A percentile compares a stretch with the other conserved stretches of the same genome.
These are phyloP conservation scores for Hippoglossus stenolepis DNA, from an alignment of 2,113 vertebrate species.

Conservation along the genomic window DNA sequence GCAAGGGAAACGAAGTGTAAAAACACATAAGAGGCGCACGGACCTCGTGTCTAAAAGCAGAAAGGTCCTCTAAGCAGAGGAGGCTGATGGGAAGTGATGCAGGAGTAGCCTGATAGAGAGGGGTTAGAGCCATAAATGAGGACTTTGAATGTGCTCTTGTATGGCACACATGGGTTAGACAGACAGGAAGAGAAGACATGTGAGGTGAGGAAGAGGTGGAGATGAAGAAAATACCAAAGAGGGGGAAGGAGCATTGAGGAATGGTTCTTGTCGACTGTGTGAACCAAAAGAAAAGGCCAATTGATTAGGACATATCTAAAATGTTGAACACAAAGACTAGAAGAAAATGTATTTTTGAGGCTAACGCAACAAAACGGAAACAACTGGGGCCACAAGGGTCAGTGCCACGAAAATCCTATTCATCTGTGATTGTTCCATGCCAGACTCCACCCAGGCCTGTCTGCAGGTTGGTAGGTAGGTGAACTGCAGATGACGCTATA, in stretches of 20 bases:
- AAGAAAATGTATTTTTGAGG: not conserved
- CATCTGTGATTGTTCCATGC: not conserved
- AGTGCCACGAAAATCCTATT: not conserved
- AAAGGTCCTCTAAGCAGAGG: conserved; percentile 22
- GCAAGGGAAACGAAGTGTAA: conserved; percentile 16
- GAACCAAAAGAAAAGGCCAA: not conserved
- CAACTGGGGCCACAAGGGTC: not conserved
- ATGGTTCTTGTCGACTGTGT: not conserved
- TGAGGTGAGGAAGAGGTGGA: not conserved
- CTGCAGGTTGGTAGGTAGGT: not conserved
- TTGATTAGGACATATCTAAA: not conserved
- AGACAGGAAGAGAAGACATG: not conserved
- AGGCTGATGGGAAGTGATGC: conserved; percentile 51
- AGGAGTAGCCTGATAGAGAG: conserved; percentile 47
- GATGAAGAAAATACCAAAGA: not conserved
- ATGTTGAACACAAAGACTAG: not conserved
- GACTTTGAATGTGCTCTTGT: conserved; percentile 9
- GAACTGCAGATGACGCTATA: not conserved
- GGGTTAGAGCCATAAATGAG: conserved; percentile 34
- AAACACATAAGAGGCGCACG: conserved; percentile 6
- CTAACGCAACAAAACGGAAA: not conserved
- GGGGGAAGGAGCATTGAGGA: not conserved
- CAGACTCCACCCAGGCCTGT: conserved; percentile 1
- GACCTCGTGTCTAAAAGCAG: conserved; percentile 36
- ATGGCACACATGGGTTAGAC: not conserved